Percentiles rank a stretch among this genome's conserved stretches.
Evolutionary conservation across 2,888 invertebrate species (phyloP).

Genomic region (Dinocampus coccinellae): DNA sequence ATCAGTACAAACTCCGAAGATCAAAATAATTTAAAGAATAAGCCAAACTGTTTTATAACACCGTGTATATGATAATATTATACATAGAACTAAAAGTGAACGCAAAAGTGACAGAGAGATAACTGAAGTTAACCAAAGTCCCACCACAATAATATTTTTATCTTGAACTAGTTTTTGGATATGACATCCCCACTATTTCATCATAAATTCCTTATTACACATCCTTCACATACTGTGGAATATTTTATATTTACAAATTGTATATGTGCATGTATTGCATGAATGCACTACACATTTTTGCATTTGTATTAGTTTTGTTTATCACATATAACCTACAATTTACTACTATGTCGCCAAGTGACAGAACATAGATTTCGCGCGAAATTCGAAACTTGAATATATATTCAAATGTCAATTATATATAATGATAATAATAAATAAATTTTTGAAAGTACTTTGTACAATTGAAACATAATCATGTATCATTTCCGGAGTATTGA

Average conservation of each 20-base stretch:
- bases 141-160: neutral
- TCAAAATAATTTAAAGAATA: neutral
- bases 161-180: neutral
- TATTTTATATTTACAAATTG: too few species aligned
- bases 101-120: neutral
- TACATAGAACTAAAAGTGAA: neutral
- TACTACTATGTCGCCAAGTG: neutral
- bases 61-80: neutral
- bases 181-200: neutral
- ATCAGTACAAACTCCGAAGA: neutral
- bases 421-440: too few species aligned
- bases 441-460: neutral
- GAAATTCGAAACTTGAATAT: neutral
- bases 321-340: neutral
- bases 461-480: neutral
- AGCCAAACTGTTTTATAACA: neutral
- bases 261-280: too few species aligned
- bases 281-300: too few species aligned
- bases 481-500: neutral
- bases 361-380: neutral
- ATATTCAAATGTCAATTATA: too few species aligned
- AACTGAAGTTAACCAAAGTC: neutral
- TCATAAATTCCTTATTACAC: too few species aligned
- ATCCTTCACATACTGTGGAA: too few species aligned
- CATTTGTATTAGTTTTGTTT: neutral